Conservation (phyloP, 2,888 invertebrate species). For the Plagiodera versicolora region DNA sequence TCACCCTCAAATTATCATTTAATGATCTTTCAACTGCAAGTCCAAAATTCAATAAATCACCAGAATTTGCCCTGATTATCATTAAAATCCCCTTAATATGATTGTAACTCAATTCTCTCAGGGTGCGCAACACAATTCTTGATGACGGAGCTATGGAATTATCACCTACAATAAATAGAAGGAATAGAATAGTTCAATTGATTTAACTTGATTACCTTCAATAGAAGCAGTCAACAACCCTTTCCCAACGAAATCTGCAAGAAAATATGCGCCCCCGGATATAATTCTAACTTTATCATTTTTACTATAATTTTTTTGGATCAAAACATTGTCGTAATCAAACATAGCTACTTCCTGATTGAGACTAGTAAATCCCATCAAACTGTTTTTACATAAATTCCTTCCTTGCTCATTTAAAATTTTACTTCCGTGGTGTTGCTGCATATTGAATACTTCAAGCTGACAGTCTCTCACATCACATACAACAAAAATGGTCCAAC, state of each 20-base stretch:
- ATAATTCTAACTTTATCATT: conserved; percentile 59
- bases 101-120: conserved; percentile 48
- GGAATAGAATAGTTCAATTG: background rate
- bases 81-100: conserved; percentile 67
- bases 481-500: too few species aligned
- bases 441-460: background rate
- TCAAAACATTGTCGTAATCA: conserved; percentile 49
- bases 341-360: conserved; percentile 47
- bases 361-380: conserved; percentile 19
- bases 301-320: conserved; percentile 46
- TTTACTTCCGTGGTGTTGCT: background rate
- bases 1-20: conserved; percentile 59
- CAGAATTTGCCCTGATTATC: conserved; percentile 75
- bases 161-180: conserved; percentile 42
- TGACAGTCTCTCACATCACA: too few species aligned
- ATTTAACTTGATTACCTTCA: conserved; percentile 64
- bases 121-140: conserved; percentile 44
- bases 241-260: conserved; percentile 61
- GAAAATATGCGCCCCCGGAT: conserved; percentile 71
- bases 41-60: conserved; percentile 80
- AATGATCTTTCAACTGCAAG: conserved; percentile 76
- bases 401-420: background rate
- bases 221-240: conserved; percentile 81
- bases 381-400: conserved; percentile 13
- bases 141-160: conserved; percentile 44